Percentiles rank a stretch among this genome's conserved stretches.
These are phyloP conservation scores for Neocrepidodera transversa DNA, from an alignment of 2,888 invertebrate genomes.

Conservation along the genomic window DNA sequence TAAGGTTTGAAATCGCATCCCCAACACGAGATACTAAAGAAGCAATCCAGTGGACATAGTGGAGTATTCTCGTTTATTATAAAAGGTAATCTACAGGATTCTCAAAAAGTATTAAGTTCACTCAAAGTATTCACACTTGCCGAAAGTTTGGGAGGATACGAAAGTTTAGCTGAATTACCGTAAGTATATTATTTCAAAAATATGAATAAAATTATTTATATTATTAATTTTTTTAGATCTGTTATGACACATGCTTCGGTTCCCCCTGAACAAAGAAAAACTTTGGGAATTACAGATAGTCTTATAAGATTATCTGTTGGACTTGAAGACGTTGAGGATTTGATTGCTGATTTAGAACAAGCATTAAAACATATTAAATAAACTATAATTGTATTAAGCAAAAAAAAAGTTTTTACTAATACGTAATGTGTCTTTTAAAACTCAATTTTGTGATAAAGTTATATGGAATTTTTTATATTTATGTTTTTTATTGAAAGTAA, in stretches of 20 bases:
- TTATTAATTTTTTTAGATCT: constrained; percentile 70
- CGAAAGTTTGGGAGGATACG: constrained; percentile 91
- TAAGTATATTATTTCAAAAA: constrained; percentile 66
- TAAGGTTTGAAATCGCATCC: constrained; percentile 81
- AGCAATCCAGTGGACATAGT: constrained; percentile 83
- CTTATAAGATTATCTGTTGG: constrained; percentile 90
- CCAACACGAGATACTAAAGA: constrained; percentile 76
- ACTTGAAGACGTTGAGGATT: constrained; percentile 84
- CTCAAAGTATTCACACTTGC: constrained; percentile 82
- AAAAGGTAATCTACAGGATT: constrained; percentile 74
- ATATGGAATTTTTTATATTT: too few relatives aligned
- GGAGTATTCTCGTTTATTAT: constrained; percentile 90
- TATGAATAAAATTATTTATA: too few relatives aligned
- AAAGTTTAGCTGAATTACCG: constrained; percentile 91
- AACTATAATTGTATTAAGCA: neutral
- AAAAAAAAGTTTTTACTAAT: too few relatives aligned
- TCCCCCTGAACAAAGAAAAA: constrained; percentile 73
- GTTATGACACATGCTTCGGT: constrained; percentile 97
- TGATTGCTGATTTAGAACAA: constrained; percentile 82
- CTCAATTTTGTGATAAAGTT: too few relatives aligned
- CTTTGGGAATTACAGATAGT: constrained; percentile 82
- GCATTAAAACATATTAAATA: constrained; percentile 60
- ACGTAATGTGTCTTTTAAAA: too few relatives aligned
- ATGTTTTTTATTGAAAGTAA: too few relatives aligned
- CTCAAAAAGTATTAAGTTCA: constrained; percentile 72